Conservation (phyloP, 92 coral and sea anemone species). For the Scolanthus callimorphus region DNA sequence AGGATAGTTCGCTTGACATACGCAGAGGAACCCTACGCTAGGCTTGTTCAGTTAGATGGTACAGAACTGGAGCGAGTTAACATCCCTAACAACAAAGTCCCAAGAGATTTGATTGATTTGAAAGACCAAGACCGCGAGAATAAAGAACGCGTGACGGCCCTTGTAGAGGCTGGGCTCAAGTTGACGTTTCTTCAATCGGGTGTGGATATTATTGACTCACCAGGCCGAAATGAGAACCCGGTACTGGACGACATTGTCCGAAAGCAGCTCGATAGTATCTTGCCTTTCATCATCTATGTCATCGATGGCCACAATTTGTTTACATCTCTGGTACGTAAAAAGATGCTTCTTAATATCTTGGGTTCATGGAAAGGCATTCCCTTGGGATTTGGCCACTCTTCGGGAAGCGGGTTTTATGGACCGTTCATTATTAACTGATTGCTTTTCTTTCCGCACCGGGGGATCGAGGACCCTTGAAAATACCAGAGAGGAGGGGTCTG, state of each 20-base stretch:
- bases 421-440: no score
- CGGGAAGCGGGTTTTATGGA: no score
- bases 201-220: constrained; percentile 60
- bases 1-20: constrained; percentile 59
- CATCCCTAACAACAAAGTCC: constrained; percentile 32
- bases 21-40: constrained; percentile 42
- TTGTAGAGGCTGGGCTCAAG: constrained; percentile 45
- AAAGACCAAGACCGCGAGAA: constrained; percentile 42
- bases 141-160: constrained; percentile 40
- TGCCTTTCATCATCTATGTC: constrained; percentile 59
- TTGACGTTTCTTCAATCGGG: constrained; percentile 57
- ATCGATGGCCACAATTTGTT: constrained; percentile 65
- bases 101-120: constrained; percentile 52
- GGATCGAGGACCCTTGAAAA: no score
- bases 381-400: no score
- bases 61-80: constrained; percentile 6
- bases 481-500: no score
- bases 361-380: no score
- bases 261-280: constrained; percentile 42
- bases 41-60: constrained; percentile 21
- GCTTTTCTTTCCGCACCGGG: no score
- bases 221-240: constrained; percentile 54
- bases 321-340: constrained; percentile 46
- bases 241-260: constrained; percentile 57
- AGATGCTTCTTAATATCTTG: no score